These are phyloP conservation scores for Oncorhynchus clarkii DNA, from an alignment of 2,113 vertebrate species.

Conservation along the genomic window DNA sequence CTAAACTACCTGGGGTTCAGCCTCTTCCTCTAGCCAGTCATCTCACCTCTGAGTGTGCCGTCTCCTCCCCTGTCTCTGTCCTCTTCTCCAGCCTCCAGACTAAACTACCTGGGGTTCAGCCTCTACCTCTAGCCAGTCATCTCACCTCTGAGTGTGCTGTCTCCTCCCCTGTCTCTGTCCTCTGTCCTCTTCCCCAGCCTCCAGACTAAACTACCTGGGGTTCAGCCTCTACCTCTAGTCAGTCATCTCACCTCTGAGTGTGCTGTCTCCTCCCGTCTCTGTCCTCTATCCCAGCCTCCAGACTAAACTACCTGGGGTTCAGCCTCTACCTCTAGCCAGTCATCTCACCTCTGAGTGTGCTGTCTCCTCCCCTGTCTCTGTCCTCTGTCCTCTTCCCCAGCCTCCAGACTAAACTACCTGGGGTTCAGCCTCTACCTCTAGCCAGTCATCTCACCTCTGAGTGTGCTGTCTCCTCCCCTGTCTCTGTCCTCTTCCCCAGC, in stretches of 20 bases:
- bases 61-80: conserved; percentile 70
- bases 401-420: neutral
- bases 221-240: neutral
- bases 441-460: conserved; percentile 74
- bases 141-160: too few species aligned
- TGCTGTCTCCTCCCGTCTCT: conserved; percentile 70
- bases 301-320: neutral
- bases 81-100: conserved; percentile 81
- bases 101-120: too few species aligned
- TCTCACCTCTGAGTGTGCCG: conserved; percentile 76
- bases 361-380: conserved; percentile 71
- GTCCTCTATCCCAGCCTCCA: conserved; percentile 77
- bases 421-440: neutral
- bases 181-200: conserved; percentile 72
- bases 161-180: neutral
- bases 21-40: neutral
- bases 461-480: conserved; percentile 63
- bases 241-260: conserved; percentile 74
- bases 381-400: conserved; percentile 29
- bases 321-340: neutral
- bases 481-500: conserved; percentile 75
- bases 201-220: conserved; percentile 65
- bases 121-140: too few species aligned
- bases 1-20: neutral
- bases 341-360: conserved; percentile 75